These are phyloP conservation scores for Osmerus eperlanus DNA, from an alignment of 2,113 vertebrate genomes.

Conservation along the genomic window DNA sequence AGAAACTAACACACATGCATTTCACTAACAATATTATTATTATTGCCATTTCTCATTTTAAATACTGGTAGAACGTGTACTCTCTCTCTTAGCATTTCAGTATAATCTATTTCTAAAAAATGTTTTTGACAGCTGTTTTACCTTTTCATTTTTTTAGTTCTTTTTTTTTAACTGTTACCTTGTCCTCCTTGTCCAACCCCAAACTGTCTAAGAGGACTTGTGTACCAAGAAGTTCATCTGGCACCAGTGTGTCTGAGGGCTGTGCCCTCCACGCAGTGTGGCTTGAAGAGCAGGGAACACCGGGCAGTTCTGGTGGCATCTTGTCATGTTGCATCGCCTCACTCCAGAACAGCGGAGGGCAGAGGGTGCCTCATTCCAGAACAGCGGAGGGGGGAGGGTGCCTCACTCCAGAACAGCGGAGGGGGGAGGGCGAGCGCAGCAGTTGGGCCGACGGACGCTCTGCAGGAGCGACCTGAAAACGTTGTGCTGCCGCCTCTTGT, in stretches of 20 bases:
- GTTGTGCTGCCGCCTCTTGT: conserved; percentile 85
- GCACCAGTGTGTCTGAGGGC: too few species aligned
- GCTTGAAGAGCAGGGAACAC: background rate
- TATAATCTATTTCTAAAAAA: conserved; percentile 64
- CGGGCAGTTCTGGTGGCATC: background rate
- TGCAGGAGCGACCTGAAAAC: conserved; percentile 91
- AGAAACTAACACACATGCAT: conserved; percentile 70
- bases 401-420: conserved; percentile 88
- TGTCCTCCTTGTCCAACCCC: conserved; percentile 47
- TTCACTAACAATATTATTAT: conserved; percentile 48
- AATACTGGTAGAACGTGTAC: conserved; percentile 50
- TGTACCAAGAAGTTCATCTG: too few species aligned
- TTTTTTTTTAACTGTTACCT: conserved; percentile 2
- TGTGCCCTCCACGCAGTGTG: too few species aligned
- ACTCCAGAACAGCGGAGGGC: conserved; percentile 63
- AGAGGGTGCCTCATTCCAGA: conserved; percentile 31
- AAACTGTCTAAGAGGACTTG: conserved; percentile 1
- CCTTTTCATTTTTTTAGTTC: conserved; percentile 47
- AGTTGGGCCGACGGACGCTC: conserved; percentile 89
- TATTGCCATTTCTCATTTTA: conserved; percentile 68
- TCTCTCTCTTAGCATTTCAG: conserved; percentile 35
- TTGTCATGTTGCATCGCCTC: conserved; percentile 43
- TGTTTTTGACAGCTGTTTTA: conserved; percentile 37
- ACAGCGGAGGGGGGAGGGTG: conserved; percentile 82
- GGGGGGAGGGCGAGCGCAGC: conserved; percentile 85